Evolutionary conservation across 2,113 vertebrate genomes (phyloP).

Genomic region (Nesoenas mayeri): DNA sequence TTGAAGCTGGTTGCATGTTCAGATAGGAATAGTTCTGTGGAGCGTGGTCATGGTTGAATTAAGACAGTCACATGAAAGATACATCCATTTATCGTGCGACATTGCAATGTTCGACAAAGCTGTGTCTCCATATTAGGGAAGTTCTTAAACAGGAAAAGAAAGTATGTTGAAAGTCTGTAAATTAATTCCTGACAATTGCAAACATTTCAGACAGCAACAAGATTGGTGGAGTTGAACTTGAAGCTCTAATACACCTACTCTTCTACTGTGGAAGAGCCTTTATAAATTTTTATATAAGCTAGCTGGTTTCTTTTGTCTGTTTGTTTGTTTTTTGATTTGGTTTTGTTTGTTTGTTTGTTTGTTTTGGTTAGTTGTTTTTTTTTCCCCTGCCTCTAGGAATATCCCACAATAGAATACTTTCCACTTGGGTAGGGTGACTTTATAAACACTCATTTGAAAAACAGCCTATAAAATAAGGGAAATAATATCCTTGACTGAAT

Average conservation of each 20-base stretch:
- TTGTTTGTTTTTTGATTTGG: too few relatives aligned
- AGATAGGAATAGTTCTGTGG: neutral
- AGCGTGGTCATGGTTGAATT: neutral
- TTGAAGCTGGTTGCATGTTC: neutral
- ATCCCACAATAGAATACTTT: neutral
- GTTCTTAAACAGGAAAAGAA: neutral
- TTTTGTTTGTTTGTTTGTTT: too few relatives aligned
- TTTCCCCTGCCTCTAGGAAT: neutral
- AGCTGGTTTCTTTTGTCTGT: neutral
- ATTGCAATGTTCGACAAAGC: neutral
- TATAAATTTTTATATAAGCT: neutral
- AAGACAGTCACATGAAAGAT: neutral
- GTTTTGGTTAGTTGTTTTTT: too few relatives aligned
- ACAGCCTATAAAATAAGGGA: neutral
- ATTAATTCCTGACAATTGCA: neutral
- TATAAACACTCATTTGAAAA: conserved; percentile 10
- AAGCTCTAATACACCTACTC: neutral
- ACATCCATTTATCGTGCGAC: neutral
- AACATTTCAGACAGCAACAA: neutral
- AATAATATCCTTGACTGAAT: conserved; percentile 14
- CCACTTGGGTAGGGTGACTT: neutral
- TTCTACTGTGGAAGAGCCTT: neutral
- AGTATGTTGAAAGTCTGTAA: neutral
- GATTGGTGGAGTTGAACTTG: neutral
- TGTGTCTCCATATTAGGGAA: neutral